These are phyloP conservation scores for Hydrolagus affinis DNA, from an alignment of 2,113 vertebrate species.

Conservation along the genomic window DNA sequence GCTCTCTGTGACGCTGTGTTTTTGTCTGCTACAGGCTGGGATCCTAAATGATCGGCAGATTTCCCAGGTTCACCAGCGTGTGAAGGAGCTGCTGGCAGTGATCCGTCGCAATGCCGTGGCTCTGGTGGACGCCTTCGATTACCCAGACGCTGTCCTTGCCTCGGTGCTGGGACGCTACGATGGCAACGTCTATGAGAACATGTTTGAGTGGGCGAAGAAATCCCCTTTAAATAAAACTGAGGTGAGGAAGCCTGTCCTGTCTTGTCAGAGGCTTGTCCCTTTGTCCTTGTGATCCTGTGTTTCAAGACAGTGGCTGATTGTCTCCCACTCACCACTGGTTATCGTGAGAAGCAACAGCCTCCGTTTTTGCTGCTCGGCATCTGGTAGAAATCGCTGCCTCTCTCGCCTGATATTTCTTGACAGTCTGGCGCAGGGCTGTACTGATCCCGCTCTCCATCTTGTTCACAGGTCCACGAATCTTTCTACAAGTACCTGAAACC, in stretches of 20 bases:
- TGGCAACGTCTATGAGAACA: slow-evolving; percentile 87
- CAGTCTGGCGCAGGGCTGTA: neutral
- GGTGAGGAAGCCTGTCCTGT: slow-evolving; percentile 49
- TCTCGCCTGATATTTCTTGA: too few relatives aligned
- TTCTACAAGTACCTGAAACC: slow-evolving; percentile 87
- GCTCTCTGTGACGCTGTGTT: neutral
- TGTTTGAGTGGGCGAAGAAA: slow-evolving; percentile 90
- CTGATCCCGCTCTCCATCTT: slow-evolving; percentile 5
- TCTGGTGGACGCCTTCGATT: slow-evolving; percentile 84
- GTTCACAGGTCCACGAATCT: slow-evolving; percentile 78
- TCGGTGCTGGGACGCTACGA: slow-evolving; percentile 88
- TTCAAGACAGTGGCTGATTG: neutral
- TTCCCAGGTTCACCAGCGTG: slow-evolving; percentile 58
- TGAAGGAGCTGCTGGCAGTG: slow-evolving; percentile 73
- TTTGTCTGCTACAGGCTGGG: slow-evolving; percentile 54
- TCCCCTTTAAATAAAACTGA: slow-evolving; percentile 83
- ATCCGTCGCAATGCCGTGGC: slow-evolving; percentile 77
- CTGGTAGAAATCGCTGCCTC: too few relatives aligned
- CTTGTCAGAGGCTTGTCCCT: neutral
- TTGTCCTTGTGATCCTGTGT: too few relatives aligned
- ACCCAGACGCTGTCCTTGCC: slow-evolving; percentile 65
- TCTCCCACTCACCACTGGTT: neutral
- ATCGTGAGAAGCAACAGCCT: neutral
- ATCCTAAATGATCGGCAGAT: slow-evolving; percentile 71
- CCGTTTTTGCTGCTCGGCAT: too few relatives aligned